Evolutionary conservation across 2,113 vertebrate genomes (phyloP).

Genomic region (Tragelaphus scriptus): DNA sequence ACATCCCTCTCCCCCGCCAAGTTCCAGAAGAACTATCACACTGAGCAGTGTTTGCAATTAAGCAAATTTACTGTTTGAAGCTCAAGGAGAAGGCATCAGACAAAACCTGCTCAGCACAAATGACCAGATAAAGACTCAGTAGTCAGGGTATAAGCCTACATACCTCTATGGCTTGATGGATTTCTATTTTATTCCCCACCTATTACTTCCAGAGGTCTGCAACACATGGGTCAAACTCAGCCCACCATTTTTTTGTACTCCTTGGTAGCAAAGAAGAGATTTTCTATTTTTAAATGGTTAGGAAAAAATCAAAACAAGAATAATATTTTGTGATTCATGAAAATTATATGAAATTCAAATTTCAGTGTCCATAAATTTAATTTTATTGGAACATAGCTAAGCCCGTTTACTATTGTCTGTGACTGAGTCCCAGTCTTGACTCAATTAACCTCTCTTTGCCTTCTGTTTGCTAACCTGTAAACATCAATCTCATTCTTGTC

Average conservation of each 20-base stretch:
- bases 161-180: too few species aligned
- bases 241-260: accelerated
- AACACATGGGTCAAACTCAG: not conserved
- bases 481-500: not conserved
- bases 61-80: not conserved
- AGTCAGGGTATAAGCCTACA: not conserved
- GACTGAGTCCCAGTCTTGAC: not conserved
- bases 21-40: not conserved
- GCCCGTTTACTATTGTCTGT: not conserved
- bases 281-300: not conserved
- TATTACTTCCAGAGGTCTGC: not conserved
- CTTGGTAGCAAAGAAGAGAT: accelerated
- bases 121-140: not conserved
- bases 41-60: not conserved
- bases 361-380: not conserved
- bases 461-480: not conserved
- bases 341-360: not conserved
- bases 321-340: not conserved
- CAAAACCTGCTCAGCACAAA: not conserved
- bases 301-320: not conserved
- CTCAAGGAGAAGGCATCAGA: not conserved
- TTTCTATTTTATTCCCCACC: not conserved
- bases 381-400: not conserved
- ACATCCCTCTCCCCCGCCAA: not conserved
- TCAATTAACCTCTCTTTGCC: not conserved